Evolutionary conservation across 2,797 vertebrate genomes (phyloP), one percentile per base, ranked within the genome.

Genomic region (Poeciliopsis infans): DNA sequence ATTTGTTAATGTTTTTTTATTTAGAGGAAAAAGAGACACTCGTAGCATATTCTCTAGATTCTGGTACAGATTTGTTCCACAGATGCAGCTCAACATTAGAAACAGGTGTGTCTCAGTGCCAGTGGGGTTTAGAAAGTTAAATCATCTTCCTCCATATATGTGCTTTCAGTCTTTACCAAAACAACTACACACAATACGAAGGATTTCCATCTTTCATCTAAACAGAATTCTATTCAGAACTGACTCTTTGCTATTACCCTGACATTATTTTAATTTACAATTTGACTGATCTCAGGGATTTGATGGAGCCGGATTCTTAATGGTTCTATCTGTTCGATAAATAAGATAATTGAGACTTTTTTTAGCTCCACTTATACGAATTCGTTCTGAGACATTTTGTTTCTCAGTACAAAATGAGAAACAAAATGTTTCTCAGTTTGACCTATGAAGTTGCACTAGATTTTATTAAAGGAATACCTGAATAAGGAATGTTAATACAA

Each of bases 21-120:
- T 68, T 13, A 28, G 6, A 28, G 43, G 33, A 12, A 0, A 72
- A 61, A 75, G 18, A 43, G 33, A 46, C 13, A 18, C 23, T 3
- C 45, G 71, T 7, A 71, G 8, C 45, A 28, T 23, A 33, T 11
- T 57, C 16, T 46, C 36, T 36, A 43, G 69, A 33, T 39, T 2
- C 51, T 71, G 39, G 20, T 70, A n/a, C 8, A 28, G 47, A 46
- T 77, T 36, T 70, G n/a, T 70, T 77, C 61, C 28, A 46, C 73
- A 57, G 47, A 75, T 72, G 79, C 39, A 80, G 28, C 71, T 70
- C 31, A 79, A 47, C 51, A 70, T 70, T 11, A 74, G 77, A 74
- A 51, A 47, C 57, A 43, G 78, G 47, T 55, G 47, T 74, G 57
- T 28, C 8, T 31, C 20, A 55, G 59, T 46, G 78, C n/a, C 64